A percentile compares a stretch with the other conserved stretches of the same genome.
phyloP scores from a whole-genome alignment of 1,140 invertebrate species.

The Asobara japonica region DNA sequence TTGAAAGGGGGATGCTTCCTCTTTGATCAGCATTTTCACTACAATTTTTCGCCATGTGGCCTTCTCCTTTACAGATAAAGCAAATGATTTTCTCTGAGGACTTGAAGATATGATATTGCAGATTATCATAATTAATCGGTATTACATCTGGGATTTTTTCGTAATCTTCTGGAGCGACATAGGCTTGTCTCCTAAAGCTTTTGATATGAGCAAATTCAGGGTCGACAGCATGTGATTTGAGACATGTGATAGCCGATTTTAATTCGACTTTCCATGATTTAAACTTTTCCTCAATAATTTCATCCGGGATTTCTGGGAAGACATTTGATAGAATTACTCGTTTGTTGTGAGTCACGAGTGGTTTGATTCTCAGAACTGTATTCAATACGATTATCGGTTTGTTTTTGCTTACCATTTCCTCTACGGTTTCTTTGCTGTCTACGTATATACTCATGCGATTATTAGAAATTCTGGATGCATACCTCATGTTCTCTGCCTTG shows the following conservation, averaged over 20 bases:
- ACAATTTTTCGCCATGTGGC: constrained; percentile 34
- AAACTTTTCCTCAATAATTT: no score
- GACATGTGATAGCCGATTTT: background rate
- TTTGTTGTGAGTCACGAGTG: constrained; percentile 24
- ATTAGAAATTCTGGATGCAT: background rate
- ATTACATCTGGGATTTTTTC: constrained; percentile 23
- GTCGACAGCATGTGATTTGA: background rate
- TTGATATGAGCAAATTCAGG: constrained; percentile 27
- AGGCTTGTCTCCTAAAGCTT: constrained; percentile 34
- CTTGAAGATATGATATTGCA: constrained; percentile 29
- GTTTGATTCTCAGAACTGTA: background rate
- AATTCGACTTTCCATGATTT: background rate
- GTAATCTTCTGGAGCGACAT: background rate
- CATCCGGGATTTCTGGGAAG: constrained; percentile 25
- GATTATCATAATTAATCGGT: constrained; percentile 24
- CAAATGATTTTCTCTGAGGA: constrained; percentile 26
- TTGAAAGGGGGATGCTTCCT: background rate
- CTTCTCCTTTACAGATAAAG: constrained; percentile 32
- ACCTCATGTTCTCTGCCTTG: no score
- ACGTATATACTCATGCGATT: background rate
- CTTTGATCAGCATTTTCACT: background rate
- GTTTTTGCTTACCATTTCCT: background rate
- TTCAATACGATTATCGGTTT: background rate
- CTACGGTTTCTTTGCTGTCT: no score
- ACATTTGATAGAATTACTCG: constrained; percentile 34